Evolutionary conservation across 2,888 invertebrate genomes (phyloP).

Genomic region (Dasysyrphus albostriatus): DNA sequence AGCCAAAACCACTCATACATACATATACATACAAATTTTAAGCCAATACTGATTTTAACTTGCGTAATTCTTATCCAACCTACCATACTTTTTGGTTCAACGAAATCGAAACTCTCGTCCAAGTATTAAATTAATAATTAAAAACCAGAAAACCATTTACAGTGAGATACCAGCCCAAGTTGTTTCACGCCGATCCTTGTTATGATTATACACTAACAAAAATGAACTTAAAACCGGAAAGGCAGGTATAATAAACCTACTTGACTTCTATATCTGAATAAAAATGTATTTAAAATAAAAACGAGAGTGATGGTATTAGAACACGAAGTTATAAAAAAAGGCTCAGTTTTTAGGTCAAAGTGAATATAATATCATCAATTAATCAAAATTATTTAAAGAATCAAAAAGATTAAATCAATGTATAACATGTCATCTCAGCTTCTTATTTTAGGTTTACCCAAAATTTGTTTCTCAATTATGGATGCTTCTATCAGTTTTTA

Average conservation of each 20-base stretch:
- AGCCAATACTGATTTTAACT: not conserved
- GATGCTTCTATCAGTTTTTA: too few relatives aligned
- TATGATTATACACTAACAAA: not conserved
- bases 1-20: not conserved
- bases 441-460: too few relatives aligned
- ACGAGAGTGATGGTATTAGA: not conserved
- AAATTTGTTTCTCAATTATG: too few relatives aligned
- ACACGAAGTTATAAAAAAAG: not conserved
- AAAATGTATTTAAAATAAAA: slow-evolving; percentile 1
- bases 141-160: slow-evolving; percentile 7
- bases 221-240: slow-evolving; percentile 7
- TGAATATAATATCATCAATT: not conserved
- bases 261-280: too few relatives aligned
- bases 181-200: not conserved
- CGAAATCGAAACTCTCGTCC: slow-evolving; percentile 19
- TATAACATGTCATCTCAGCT: too few relatives aligned
- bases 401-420: too few relatives aligned
- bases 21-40: too few relatives aligned
- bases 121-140: not conserved
- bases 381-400: too few relatives aligned
- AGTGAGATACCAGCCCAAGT: not conserved
- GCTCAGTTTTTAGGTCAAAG: not conserved
- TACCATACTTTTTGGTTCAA: slow-evolving; percentile 2
- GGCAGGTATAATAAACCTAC: not conserved
- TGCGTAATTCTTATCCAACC: slow-evolving; percentile 2